Conservation (phyloP, 2,797 vertebrate species). For the Spizella passerina region DNA sequence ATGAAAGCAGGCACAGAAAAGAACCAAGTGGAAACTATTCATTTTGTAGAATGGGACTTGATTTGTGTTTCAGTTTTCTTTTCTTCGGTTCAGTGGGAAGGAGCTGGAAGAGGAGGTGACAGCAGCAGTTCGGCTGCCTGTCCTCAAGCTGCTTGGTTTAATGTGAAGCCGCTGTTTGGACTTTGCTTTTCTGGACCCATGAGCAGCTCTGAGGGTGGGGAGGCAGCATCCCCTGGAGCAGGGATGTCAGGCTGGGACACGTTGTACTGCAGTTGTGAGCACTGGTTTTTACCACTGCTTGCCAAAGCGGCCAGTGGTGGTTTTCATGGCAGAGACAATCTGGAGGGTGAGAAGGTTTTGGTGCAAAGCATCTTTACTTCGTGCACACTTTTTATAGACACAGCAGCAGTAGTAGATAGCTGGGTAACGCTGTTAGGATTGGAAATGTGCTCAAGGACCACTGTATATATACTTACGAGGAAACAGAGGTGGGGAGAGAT, state of each 20-base stretch:
- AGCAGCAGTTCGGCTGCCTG: not conserved
- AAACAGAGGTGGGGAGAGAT: not conserved
- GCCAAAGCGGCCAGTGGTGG: not conserved
- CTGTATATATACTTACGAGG: not conserved
- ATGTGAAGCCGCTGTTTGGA: not conserved
- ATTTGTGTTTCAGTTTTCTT: slow-evolving; percentile 41
- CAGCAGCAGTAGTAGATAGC: not conserved
- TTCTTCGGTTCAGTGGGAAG: not conserved
- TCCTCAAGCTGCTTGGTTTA: not conserved
- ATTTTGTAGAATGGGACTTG: slow-evolving; percentile 36
- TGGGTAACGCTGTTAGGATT: not conserved
- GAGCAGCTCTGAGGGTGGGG: not conserved
- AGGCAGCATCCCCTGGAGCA: not conserved
- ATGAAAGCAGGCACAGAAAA: slow-evolving; percentile 1
- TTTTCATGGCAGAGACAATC: not conserved
- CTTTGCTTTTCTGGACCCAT: not conserved
- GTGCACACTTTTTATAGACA: not conserved
- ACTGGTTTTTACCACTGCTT: not conserved
- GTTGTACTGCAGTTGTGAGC: not conserved
- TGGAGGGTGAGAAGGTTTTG: not conserved
- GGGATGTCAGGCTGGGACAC: not conserved
- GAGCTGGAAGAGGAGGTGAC: not conserved
- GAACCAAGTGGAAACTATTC: slow-evolving; percentile 27
- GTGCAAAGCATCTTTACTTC: not conserved
- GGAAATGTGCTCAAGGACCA: not conserved